These are phyloP conservation scores for Melanerpes aurifrons DNA, from an alignment of 2,113 vertebrate genomes.

Conservation along the genomic window DNA sequence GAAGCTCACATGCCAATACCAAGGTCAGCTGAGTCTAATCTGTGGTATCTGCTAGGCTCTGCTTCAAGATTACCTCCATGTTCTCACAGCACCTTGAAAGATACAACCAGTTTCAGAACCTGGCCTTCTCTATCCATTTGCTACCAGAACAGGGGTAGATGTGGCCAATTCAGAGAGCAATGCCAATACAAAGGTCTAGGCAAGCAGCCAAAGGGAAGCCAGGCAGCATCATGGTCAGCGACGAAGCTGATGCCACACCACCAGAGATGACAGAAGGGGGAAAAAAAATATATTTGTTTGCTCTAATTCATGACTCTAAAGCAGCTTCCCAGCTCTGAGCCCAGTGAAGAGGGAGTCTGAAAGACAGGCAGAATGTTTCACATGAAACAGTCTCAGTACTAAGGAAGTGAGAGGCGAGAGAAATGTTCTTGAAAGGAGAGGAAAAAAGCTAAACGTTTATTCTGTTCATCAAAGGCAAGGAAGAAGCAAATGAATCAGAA, in stretches of 20 bases:
- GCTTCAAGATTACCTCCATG: neutral
- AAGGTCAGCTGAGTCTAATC: neutral
- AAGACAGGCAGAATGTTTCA: conserved; percentile 34
- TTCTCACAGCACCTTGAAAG: neutral
- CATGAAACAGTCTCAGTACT: conserved; percentile 35
- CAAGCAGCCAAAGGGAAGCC: neutral
- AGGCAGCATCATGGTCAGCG: neutral
- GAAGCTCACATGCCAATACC: neutral
- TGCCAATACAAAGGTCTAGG: neutral
- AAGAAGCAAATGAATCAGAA: conserved; percentile 66
- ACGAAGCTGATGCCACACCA: conserved; percentile 30
- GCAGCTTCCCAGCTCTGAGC: conserved; percentile 37
- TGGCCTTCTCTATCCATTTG: neutral
- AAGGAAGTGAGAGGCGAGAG: conserved; percentile 45
- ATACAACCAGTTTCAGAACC: neutral
- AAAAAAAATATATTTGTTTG: conserved; percentile 18
- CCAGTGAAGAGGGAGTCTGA: conserved; percentile 11
- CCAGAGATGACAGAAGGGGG: neutral
- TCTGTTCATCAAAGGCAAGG: conserved; percentile 64
- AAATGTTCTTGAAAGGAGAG: conserved; percentile 56
- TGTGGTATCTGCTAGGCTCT: neutral
- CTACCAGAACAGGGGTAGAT: neutral
- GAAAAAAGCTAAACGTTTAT: conserved; percentile 38
- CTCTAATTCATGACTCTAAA: conserved; percentile 53
- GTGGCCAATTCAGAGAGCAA: neutral